Base-by-base conservation (phyloP, 2,888 invertebrate species). In the Caenorhabditis sp. region DNA sequence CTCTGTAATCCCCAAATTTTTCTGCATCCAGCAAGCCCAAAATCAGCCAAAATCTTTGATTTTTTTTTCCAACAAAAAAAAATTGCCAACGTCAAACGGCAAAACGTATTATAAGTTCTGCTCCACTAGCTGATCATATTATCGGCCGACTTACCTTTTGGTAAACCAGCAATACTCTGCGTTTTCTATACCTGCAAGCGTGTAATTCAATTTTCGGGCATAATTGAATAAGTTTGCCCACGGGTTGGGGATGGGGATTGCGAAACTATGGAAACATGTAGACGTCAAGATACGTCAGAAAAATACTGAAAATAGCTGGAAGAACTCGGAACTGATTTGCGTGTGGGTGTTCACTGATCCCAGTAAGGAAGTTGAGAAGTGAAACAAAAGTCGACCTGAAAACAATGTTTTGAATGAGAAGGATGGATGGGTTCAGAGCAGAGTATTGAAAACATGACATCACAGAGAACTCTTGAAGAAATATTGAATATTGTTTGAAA, bases 141-240 rank as follows among this genome's bases (percentile, higher is more conserved):
- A 18, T 20, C 47, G 3, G 6, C 47, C 11, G 47, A 47, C 47
- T 47, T 47, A 24, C 24, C 24, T 13, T 20, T 2, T 24, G 24
- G 11, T 9, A 24, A 51, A 11, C 24, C 26, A 24, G 13, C 24
- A 11, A 26, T 51, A 50, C 20, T 50, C 18, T 18, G 13, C 18
- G 50, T 22, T 40, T 40, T 40, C 32, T 13, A 13, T 40, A 51
- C 51, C 51, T 51, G 51, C 26, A 22, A 51, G 24, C 11, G 51
- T 1, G 26, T 24, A 51, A 51, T 9, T 51, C 51, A 13, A 24
- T 51, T 51, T 24, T 3, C 51, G 24, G 24, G 5, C 3, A 15
- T 51, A 51, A 51, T 51, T 26, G 15, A 24, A 51, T 51, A 1
- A 11, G 13, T 4, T 24, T 24, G 51, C 51, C 26, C 51, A 51